Base-by-base conservation (phyloP, 2,888 invertebrate species). In the Stramonita haemastoma region DNA sequence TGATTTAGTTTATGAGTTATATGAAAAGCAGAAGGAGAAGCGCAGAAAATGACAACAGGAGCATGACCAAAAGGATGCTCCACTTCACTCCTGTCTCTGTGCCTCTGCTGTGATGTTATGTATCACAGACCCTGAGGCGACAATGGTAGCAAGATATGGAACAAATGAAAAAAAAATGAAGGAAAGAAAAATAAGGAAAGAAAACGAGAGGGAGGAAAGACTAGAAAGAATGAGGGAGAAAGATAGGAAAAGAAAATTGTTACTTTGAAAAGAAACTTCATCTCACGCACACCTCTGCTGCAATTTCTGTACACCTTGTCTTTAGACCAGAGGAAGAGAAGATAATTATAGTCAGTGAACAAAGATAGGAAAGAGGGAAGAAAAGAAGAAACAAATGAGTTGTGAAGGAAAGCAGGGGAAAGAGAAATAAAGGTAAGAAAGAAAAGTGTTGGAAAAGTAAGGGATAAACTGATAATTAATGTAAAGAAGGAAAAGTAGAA, bases 51-150 rank as follows among this genome's bases (percentile, higher is more conserved):
- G 2, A 46, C 46, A 46, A 8, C 46, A 46, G 46, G 8, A 46
- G 46, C 46, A 46, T 8, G 70, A 70, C 87, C 66, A 29, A 87
- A 66, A 66, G 70, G 36, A 87, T 32, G 26, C 86, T 46, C 86
- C 17, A 19, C 22, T 29, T 15, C 60, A 57, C 86, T 0, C 86
- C 17, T 83, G 83, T 19, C 46, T 46, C 46, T 46, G 46, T 46
- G n/a, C n/a, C 46, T 46, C 46, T 46, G 46, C 46, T 46, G 46
- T 46, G 46, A 46, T 46, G 46, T 46, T 46, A 46, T 46, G 46
- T 46, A 46, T 46, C 46, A 46, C 46, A 46, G 46, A 46, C 46
- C 46, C 8, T 46, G 66, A 66, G 26, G 66, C 2, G 26, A 66
- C 22, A 4, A 66, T 46, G 46, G 46, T 8, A 8, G 46, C 46